A percentile compares a stretch with the other conserved stretches of the same genome.
These are phyloP conservation scores for Drosophila vallismaia DNA, from an alignment of 2,888 invertebrate species.

Conservation along the genomic window DNA sequence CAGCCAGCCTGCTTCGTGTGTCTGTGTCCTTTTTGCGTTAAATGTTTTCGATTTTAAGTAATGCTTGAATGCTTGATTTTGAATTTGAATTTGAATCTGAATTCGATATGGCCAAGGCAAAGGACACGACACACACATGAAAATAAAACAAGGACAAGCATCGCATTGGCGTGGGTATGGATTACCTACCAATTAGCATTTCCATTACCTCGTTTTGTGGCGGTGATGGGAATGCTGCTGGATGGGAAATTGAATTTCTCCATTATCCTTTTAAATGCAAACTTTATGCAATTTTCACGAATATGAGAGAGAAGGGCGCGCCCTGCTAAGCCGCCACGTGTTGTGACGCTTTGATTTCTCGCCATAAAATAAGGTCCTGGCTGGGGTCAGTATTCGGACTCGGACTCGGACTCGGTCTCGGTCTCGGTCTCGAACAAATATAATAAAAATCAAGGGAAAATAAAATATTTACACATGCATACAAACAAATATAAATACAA, in stretches of 20 bases:
- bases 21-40: no score
- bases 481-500: constrained; percentile 72
- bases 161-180: constrained; percentile 24
- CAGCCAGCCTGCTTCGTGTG: no score
- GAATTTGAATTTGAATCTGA: no score
- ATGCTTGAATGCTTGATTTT: no score
- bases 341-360: constrained; percentile 59
- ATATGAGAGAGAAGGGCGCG: neutral
- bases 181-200: constrained; percentile 68
- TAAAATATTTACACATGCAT: constrained; percentile 73
- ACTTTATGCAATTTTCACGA: constrained; percentile 56
- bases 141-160: no score
- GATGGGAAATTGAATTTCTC: constrained; percentile 68
- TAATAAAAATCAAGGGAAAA: constrained; percentile 75
- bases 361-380: constrained; percentile 58
- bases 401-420: no score
- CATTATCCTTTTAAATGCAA: constrained; percentile 72
- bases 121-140: no score
- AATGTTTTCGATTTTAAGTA: no score
- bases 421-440: constrained; percentile 61
- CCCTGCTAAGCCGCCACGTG: constrained; percentile 37
- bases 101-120: no score
- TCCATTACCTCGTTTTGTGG: constrained; percentile 58
- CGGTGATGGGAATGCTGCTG: neutral
- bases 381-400: constrained; percentile 5